Percentiles rank a stretch among this genome's conserved stretches.
phyloP scores from a whole-genome alignment of 2,888 invertebrate genomes.

The Amblyjoppa fuscipennis region DNA sequence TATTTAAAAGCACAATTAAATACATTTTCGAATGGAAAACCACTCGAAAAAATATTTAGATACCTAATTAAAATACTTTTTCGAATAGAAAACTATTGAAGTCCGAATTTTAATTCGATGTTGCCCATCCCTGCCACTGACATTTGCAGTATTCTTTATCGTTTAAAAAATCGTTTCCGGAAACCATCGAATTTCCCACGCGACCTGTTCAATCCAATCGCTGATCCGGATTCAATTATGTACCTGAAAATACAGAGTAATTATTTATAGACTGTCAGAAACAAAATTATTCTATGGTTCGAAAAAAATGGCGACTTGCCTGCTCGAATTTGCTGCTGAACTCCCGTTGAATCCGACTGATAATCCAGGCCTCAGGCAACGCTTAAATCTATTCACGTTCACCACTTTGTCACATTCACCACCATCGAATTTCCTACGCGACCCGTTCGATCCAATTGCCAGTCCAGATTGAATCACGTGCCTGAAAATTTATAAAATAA shows the following conservation, averaged over 20 bases:
- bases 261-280: not conserved
- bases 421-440: no score
- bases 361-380: not conserved
- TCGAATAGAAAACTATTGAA: no score
- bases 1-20: no score
- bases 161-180: not conserved
- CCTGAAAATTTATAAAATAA: no score
- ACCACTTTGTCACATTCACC: not conserved
- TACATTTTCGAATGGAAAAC: no score
- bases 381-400: not conserved
- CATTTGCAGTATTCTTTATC: not conserved
- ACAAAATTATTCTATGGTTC: not conserved
- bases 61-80: no score
- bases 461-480: no score
- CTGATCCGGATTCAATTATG: not conserved
- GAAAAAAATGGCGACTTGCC: not conserved
- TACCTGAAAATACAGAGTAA: not conserved
- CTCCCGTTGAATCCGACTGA: not conserved
- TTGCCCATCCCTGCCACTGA: no score
- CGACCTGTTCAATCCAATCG: not conserved
- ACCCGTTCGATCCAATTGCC: no score
- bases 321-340: not conserved
- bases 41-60: no score
- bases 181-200: not conserved
- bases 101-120: no score